A percentile compares a stretch with the other conserved stretches of the same genome.
phyloP scores from a whole-genome alignment of 1,140 invertebrate genomes.

The Diuraphis noxia region DNA sequence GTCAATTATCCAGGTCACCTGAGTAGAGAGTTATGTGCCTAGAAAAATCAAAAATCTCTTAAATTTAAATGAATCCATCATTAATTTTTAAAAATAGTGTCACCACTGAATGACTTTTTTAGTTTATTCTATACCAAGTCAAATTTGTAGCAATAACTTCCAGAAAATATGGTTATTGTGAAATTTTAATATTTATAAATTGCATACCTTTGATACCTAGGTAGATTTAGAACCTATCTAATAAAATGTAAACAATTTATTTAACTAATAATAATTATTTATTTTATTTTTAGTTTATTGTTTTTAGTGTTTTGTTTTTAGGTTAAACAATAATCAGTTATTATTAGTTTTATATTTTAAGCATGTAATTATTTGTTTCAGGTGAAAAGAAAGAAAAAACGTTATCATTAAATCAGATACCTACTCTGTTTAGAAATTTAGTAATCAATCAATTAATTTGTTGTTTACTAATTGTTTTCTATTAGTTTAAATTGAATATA shows the following conservation, averaged over 20 bases:
- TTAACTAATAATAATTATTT: neutral
- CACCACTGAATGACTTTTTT: neutral
- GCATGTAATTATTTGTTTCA: slow-evolving; percentile 44
- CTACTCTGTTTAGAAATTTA: neutral
- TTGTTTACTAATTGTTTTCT: neutral
- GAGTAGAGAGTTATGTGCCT: neutral
- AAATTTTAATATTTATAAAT: neutral
- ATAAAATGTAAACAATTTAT: too few species aligned
- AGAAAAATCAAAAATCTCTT: neutral
- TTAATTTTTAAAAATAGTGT: neutral
- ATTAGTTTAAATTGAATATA: slow-evolving; percentile 4
- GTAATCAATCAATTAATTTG: neutral
- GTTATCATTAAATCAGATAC: slow-evolving; percentile 29
- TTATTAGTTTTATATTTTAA: slow-evolving; percentile 1
- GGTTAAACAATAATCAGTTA: neutral
- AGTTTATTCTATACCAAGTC: neutral
- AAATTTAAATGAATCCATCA: neutral
- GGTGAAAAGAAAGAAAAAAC: slow-evolving; percentile 46
- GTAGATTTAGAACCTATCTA: too few species aligned
- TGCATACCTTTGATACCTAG: neutral
- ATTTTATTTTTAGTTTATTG: neutral
- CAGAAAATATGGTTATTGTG: neutral
- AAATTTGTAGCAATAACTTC: neutral
- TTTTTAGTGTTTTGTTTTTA: neutral
- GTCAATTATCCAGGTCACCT: neutral